Evolutionary conservation across 2,113 vertebrate genomes (phyloP), one percentile per base, ranked within the genome.

Genomic region (Poecilia latipinna): DNA sequence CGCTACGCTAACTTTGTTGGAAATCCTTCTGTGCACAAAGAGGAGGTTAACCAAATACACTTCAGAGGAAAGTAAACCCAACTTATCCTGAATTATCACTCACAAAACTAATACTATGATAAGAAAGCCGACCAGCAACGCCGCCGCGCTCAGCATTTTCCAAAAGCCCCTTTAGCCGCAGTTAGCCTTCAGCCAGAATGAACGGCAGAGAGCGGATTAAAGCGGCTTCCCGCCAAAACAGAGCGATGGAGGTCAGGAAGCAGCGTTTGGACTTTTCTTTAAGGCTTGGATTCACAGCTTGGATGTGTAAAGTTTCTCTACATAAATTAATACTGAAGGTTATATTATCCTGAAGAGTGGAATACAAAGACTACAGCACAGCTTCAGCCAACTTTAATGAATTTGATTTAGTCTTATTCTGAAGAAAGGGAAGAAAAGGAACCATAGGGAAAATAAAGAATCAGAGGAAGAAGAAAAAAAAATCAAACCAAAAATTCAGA

Each of bases 11-110:
- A 75, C 88, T 74, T 84, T 79, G 82, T 61, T 72, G 85, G 85
- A 89, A 81, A 90, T 82, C 86, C 76, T 70, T 79, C 48, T 77
- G 80, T 82, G 68, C 51, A 75, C 78, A 72, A 74, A 79, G 28
- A 68, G 51, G 74, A 84, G 69, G 74, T 87, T 86, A 83, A 89
- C 86, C 75, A 92, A 90, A 89, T 76, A 88, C 74, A 89, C 86
- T 90, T 91, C 84, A 89, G 74, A 91, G 79, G 51, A 90, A 90
- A 78, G 75, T 83, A 84, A 89, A 90, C 80, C 32, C n/a, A 69
- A 82, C 73, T 83, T 62, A 83, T 90, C 86, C 79, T 64, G 82
- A 86, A 85, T 89, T 86, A 90, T 89, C 83, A 78, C 82, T 82
- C 32, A 83, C 5, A 80, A 77, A 85, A 80, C 81, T 61, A 73